phyloP scores from a whole-genome alignment of 2,888 invertebrate genomes.

The Monopis laevigella region DNA sequence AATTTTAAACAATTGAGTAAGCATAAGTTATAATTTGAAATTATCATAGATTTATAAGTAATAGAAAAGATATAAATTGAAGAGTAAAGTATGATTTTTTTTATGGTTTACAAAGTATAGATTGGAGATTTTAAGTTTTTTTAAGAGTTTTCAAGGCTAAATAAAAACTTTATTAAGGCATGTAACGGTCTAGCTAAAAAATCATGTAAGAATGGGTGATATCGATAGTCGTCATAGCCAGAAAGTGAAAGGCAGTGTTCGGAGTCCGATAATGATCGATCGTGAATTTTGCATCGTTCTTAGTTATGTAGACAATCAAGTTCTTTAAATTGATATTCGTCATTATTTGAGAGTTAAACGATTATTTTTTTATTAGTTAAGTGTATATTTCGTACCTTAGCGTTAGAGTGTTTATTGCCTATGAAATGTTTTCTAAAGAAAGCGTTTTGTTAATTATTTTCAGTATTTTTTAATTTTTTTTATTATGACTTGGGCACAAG shows the following conservation, averaged over 20 bases:
- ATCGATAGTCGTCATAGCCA: not conserved
- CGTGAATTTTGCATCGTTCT: slow-evolving; percentile 21
- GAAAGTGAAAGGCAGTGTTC: slow-evolving; percentile 23
- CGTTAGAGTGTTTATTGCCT: not conserved
- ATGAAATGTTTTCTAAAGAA: not conserved
- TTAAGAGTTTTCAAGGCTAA: too few relatives aligned
- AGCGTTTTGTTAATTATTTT: too few relatives aligned
- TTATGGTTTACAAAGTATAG: too few relatives aligned
- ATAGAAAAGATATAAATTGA: too few relatives aligned
- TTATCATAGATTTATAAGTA: not conserved
- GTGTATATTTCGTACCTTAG: too few relatives aligned
- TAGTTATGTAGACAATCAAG: slow-evolving; percentile 2
- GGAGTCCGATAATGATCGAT: slow-evolving; percentile 26
- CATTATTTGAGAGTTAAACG: too few relatives aligned
- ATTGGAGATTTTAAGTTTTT: too few relatives aligned
- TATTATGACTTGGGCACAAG: too few relatives aligned
- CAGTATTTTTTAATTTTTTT: too few relatives aligned
- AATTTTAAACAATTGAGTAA: slow-evolving; percentile 21
- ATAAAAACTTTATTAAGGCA: too few relatives aligned
- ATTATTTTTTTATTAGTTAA: too few relatives aligned
- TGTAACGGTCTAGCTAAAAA: not conserved
- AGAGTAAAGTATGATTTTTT: too few relatives aligned
- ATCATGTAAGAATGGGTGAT: not conserved
- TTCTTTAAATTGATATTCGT: slow-evolving; percentile 6
- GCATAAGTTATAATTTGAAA: not conserved